phyloP scores from a whole-genome alignment of 2,113 vertebrate species.

The Larimichthys polyactis region DNA sequence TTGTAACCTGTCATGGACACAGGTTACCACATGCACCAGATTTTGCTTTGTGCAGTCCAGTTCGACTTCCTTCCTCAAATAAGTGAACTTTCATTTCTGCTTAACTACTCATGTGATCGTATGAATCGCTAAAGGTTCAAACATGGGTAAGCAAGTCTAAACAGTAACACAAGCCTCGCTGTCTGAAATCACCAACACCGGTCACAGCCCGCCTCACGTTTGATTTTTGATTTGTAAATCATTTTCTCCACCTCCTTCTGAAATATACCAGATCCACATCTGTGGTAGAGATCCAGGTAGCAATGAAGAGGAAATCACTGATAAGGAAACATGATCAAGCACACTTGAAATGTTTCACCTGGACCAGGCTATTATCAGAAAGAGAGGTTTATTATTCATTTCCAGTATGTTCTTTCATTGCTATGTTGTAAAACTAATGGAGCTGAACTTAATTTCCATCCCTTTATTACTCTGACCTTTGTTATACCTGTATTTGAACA shows the following conservation, averaged over 20 bases:
- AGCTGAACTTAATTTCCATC: not conserved
- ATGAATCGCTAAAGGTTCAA: not conserved
- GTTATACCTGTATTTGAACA: not conserved
- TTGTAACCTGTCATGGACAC: not conserved
- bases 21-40: not conserved
- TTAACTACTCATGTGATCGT: not conserved
- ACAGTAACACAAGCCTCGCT: not conserved
- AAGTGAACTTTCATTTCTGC: not conserved
- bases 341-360: not conserved
- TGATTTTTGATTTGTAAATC: not conserved
- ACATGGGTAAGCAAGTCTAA: not conserved
- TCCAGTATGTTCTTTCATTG: not conserved
- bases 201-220: not conserved
- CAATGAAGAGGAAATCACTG: not conserved
- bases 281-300: not conserved
- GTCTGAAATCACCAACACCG: not conserved
- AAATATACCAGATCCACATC: not conserved
- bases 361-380: not conserved
- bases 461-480: not conserved
- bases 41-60: not conserved
- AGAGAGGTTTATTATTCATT: not conserved
- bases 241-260: not conserved
- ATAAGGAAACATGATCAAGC: not conserved
- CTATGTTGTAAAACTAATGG: not conserved
- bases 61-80: not conserved